Conservation (phyloP, 2,797 vertebrate species). For the Phoebastria nigripes region DNA sequence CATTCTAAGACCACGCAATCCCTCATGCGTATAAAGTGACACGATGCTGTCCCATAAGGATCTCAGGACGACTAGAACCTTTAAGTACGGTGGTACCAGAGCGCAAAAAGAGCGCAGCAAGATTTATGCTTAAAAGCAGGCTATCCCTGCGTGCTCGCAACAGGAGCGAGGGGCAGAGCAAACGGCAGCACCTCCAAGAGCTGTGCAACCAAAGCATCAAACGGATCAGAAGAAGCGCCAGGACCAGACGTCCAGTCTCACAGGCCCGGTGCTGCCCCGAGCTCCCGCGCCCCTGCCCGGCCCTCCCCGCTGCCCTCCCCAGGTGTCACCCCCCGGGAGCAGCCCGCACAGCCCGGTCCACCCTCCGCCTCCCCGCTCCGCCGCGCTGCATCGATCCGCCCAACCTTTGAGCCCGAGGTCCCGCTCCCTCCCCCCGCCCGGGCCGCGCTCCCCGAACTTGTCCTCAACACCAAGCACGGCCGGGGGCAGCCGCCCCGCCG, state of each 20-base stretch:
- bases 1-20: rapidly evolving
- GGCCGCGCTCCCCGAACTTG: neutral
- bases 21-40: rapidly evolving
- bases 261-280: neutral
- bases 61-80: rapidly evolving
- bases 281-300: neutral
- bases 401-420: neutral
- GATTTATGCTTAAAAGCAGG: rapidly evolving
- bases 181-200: rapidly evolving
- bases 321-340: neutral
- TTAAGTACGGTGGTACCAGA: rapidly evolving
- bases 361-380: neutral
- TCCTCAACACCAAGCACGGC: neutral
- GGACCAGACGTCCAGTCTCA: neutral
- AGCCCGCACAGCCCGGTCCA: neutral
- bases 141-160: rapidly evolving
- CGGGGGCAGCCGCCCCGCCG: neutral
- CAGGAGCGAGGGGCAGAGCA: neutral
- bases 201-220: rapidly evolving
- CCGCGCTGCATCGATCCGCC: neutral
- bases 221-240: neutral
- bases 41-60: rapidly evolving
- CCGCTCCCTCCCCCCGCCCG: no score
- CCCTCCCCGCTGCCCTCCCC: neutral
- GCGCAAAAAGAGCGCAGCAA: rapidly evolving